Evolutionary conservation across 2,113 vertebrate species (phyloP), one percentile per base, ranked within the genome.

Genomic region (Danionella cerebrum): DNA sequence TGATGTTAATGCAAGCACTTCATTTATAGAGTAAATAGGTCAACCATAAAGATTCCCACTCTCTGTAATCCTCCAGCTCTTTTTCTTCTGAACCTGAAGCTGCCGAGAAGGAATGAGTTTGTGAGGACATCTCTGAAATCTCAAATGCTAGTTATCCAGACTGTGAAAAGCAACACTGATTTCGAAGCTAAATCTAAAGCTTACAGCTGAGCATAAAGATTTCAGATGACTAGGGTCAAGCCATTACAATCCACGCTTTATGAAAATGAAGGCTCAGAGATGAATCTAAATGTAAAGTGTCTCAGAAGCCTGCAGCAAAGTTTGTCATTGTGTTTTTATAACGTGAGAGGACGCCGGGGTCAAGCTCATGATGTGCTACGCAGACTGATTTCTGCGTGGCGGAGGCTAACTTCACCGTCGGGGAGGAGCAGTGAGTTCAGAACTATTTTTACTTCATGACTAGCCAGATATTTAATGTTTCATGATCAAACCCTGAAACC

Each of bases 391-490:
- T 42, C 48, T 19, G 41, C 41, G 65, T 16, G 36, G 6, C 14
- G 6, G 25, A 55, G 22, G 25, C 38, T 16, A 47, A 35, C 57
- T 35, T 53, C 27, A 33, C 41, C 2, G 1, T 18, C 0, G 25
- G 42, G n/a, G 44, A 21, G 10, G 6, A 29, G 53, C 35, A 55
- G 44, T 9, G 42, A 72, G 47, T 22, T 41, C 16, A 9, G 16
- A 65, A 47, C 55, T 71, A 74, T 74, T 71, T 73, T 70, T 67
- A 50, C 21, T 9, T 41, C 8, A 6, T 50, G 48, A 67, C 33
- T 22, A 18, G 45, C 44, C 41, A 11, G 52, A 67, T 60, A 59
- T 65, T 71, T 57, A 33, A 69, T 68, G 42, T 62, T 74, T 71
- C n/a, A 67, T 55, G 57, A n/a, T 45, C 38, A 18, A 41, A 54